These are phyloP conservation scores for Allobates femoralis DNA, from an alignment of 2,797 vertebrate species.

Conservation along the genomic window DNA sequence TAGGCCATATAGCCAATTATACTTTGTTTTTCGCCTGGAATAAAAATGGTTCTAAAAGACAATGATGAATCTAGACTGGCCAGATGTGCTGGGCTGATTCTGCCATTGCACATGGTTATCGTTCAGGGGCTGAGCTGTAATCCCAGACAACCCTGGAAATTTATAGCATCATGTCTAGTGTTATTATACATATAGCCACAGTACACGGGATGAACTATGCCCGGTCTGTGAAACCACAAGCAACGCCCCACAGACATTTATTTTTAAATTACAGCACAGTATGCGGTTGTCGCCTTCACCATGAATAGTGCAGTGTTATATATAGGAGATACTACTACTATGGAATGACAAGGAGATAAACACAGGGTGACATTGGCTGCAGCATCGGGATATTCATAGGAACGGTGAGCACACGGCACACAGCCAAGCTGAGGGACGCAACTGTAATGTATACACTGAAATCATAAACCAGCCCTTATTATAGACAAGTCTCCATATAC, in stretches of 20 bases:
- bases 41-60: no score
- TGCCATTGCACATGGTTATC: background rate
- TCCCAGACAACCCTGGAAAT: background rate
- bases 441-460: constrained; percentile 17
- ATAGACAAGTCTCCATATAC: background rate
- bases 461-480: constrained; percentile 10
- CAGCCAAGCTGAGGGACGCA: background rate
- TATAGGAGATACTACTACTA: constrained; percentile 49
- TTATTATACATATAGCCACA: background rate
- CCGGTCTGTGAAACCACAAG: background rate
- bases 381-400: constrained; percentile 32
- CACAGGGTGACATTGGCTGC: constrained; percentile 1
- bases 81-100: no score
- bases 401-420: background rate
- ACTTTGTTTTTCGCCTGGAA: no score
- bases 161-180: background rate
- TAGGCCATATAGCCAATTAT: no score
- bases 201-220: background rate
- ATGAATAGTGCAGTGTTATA: constrained; percentile 45
- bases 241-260: background rate
- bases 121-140: background rate
- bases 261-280: background rate
- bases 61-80: no score
- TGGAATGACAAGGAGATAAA: constrained; percentile 33
- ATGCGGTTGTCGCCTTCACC: constrained; percentile 1